Base-by-base conservation (phyloP, 2,797 vertebrate species). In the Luscinia megarhynchos region DNA sequence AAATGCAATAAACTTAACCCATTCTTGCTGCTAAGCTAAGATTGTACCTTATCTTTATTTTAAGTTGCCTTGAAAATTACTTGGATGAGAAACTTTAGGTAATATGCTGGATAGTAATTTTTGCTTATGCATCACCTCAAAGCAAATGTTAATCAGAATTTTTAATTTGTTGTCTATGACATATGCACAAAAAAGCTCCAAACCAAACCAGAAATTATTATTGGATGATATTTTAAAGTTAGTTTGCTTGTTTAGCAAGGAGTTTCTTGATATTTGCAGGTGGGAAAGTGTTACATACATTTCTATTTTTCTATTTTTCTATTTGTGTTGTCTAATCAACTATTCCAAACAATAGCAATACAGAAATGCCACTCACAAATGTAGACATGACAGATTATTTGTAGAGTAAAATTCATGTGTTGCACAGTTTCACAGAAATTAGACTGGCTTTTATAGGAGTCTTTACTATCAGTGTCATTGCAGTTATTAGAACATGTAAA, bases 1-100 rank as follows among this genome's bases (percentile, higher is more conserved):
- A 94, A 97, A 94, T 68, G 95, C 94, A 95, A 94, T 96, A 97
- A 97, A 97, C 90, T 96, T 97, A 97, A 97, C 96, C 93, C 95
- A 68, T 97, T 97, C 93, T 94, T 90, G 53, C 63, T 87, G 63
- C 21, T 84, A 84, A 87, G 48, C 46, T 57, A 88, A 84, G 18
- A 74, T 21, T 63, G 18, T 64, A 88, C 61, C 23, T 70, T 79
- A 50, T 30, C 29, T 92, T 87, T 5, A 0, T 85, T 90, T 90
- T 45, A 74, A 80, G 40, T 16, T 70, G 55, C 22, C 8, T 75
- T 40, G 45, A 89, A 84, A 86, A 88, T 77, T 40, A 36, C 14
- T 77, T 82, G 32, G n/a, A 57, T 88, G 46, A 2, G 53, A 57
- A 91, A 81, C 15, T 72, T 85, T 59, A 87, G n/a, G 15, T 40